Conservation (phyloP, 2,888 invertebrate species). For the Erebia palarica region DNA sequence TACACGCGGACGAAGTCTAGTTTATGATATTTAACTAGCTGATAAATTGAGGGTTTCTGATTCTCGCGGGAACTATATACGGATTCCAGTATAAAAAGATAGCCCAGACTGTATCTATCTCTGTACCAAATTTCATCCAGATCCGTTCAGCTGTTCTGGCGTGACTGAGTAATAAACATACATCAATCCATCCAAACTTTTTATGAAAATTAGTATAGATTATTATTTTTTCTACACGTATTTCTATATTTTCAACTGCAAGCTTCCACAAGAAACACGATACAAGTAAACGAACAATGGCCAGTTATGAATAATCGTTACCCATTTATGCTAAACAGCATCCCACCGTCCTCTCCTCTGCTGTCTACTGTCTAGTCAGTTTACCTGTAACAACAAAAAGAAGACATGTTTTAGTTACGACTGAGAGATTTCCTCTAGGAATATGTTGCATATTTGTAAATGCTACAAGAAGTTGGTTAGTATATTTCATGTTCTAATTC, state of each 20-base stretch:
- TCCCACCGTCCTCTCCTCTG: not conserved
- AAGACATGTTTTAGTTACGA: not conserved
- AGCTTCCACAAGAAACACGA: not conserved
- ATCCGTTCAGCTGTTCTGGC: too few relatives aligned
- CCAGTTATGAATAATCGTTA: constrained; percentile 15
- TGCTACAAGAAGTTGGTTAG: not conserved
- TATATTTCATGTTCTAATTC: not conserved
- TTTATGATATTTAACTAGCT: too few relatives aligned
- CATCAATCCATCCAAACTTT: too few relatives aligned
- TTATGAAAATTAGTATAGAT: not conserved
- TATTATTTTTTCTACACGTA: too few relatives aligned
- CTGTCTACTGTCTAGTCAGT: not conserved
- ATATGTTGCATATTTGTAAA: not conserved
- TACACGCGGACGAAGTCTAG: too few relatives aligned
- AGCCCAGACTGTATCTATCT: too few relatives aligned
- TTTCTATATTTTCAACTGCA: too few relatives aligned
- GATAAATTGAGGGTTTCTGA: too few relatives aligned
- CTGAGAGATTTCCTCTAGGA: not conserved
- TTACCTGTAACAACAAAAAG: constrained; percentile 18
- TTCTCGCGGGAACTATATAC: too few relatives aligned
- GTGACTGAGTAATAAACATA: too few relatives aligned
- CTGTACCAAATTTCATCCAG: too few relatives aligned
- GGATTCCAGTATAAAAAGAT: too few relatives aligned
- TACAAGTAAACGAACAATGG: constrained; percentile 7
- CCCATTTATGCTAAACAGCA: constrained; percentile 12